Evolutionary conservation across 2,888 invertebrate genomes (phyloP), one percentile per base, ranked within the genome.

Genomic region (Ditylenchus weischeri): DNA sequence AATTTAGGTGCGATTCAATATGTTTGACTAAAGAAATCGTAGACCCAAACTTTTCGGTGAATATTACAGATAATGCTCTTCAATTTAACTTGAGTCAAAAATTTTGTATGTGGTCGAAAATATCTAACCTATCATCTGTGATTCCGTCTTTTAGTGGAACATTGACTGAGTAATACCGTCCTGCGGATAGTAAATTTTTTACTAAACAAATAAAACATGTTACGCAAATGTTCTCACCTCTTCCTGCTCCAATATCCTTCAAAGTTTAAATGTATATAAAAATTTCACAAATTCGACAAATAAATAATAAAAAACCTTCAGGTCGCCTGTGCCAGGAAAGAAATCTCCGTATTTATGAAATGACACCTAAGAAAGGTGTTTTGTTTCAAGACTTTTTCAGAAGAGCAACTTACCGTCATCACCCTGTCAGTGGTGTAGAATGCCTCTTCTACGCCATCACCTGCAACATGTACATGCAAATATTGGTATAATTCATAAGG

Each of bases 311-410:
- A 62, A 35, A 13, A 76, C 76, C 80, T 87, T 85, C 49, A 88
- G 83, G 83, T 88, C 87, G 83, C 92, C 94, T 65, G 94, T 96
- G 59, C 95, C 95, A 23, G 98, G 98, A 85, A 99, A 99, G 85
- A 96, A 98, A 85, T 98, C 94, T 64, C 98, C 98, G 84, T 96
- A 98, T 84, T 99, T 99, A 84, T 98, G 98, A 85, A 99, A 99
- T 13, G 93, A 93, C 0, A 64, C 54, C 54, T 54, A 54, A 54
- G 10, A 54, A 23, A 7, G 2, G 18, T 50, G 50, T 2, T 50
- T 18, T 21, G 18, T 50, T 21, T 6, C 2, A 50, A 50, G 3
- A 50, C 5, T 19, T 19, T 19, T 18, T 19, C 50, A 4, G 6
- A 10, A 54, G 54, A 54, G 6, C 2, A 54, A 54, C 29, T 29